These are phyloP conservation scores for Zingel zingel DNA, from an alignment of 2,113 vertebrate genomes.

Conservation along the genomic window DNA sequence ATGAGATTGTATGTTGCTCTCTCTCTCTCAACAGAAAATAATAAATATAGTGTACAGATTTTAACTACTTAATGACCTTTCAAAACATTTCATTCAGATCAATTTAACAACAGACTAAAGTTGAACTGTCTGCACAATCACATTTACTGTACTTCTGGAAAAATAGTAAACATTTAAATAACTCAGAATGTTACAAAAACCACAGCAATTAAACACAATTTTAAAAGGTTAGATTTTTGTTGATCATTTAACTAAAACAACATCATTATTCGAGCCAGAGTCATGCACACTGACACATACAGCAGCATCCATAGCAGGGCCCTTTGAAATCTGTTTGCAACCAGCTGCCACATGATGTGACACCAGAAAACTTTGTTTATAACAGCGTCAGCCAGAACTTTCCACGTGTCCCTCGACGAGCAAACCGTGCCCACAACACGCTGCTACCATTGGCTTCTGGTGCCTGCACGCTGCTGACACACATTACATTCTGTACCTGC, in stretches of 20 bases:
- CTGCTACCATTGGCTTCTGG: neutral
- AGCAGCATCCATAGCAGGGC: constrained; percentile 2
- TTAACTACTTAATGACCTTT: neutral
- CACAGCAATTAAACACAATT: neutral
- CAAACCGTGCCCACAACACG: constrained; percentile 5
- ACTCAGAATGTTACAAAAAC: neutral
- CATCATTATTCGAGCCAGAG: neutral
- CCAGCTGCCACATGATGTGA: constrained; percentile 30
- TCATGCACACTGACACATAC: neutral
- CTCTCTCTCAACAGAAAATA: neutral
- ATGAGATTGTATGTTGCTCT: neutral
- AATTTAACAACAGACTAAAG: neutral
- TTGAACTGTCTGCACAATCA: too few relatives aligned
- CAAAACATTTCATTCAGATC: neutral
- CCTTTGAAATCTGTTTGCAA: constrained; percentile 17
- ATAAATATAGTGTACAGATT: neutral
- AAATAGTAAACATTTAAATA: neutral
- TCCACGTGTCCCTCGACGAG: constrained; percentile 32
- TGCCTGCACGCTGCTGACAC: constrained; percentile 2
- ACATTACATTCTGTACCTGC: constrained; percentile 4
- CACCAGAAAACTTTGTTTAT: constrained; percentile 59
- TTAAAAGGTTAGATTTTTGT: neutral
- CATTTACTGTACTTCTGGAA: neutral
- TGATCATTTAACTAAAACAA: neutral
- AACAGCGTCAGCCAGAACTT: constrained; percentile 59